Evolutionary conservation across 2,797 vertebrate genomes (phyloP).

Genomic region (Gymnothorax reevesii): DNA sequence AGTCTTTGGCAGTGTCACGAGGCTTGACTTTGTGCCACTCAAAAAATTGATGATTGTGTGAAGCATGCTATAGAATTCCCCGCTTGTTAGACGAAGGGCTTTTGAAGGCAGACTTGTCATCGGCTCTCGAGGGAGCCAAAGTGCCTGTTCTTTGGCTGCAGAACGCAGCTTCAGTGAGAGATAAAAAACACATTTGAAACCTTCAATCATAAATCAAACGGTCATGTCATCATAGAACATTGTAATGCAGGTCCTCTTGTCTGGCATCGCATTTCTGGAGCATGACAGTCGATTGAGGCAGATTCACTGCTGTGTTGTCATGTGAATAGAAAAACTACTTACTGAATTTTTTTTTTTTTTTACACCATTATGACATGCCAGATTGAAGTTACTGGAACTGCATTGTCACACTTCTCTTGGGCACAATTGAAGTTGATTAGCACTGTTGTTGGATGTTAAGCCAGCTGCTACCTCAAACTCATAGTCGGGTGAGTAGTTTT

Average conservation of each 20-base stretch:
- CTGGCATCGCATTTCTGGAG: background rate
- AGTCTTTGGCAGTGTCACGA: background rate
- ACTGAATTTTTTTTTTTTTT: background rate
- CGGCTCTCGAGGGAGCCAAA: background rate
- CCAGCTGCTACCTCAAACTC: too few relatives aligned
- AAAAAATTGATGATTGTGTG: background rate
- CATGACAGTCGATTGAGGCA: background rate
- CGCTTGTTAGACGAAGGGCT: background rate
- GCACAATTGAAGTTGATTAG: background rate
- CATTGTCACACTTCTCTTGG: background rate
- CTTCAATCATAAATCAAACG: background rate
- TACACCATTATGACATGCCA: background rate
- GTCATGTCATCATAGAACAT: background rate
- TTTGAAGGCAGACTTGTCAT: background rate
- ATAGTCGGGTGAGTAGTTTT: too few relatives aligned
- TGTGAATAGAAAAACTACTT: background rate
- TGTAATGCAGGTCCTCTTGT: background rate
- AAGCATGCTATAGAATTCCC: background rate
- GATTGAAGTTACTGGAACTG: background rate
- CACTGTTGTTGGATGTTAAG: background rate
- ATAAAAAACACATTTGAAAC: background rate
- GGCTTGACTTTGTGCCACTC: background rate
- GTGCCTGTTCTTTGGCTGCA: background rate
- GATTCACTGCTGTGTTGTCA: background rate
- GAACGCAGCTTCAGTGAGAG: background rate